Evolutionary conservation across 2,113 vertebrate species (phyloP).

Genomic region (Silurus asotus): DNA sequence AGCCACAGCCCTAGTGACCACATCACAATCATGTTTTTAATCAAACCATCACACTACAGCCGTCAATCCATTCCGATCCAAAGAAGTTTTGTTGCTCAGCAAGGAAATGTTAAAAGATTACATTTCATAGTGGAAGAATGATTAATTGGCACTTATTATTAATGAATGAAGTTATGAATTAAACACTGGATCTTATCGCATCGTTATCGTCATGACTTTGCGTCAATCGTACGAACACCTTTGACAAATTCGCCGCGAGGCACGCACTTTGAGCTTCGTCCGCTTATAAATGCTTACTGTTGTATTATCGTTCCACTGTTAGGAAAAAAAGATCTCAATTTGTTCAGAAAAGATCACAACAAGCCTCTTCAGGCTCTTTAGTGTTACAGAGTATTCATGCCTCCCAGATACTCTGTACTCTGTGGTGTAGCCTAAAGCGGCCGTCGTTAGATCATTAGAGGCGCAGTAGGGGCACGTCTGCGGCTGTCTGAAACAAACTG

Average conservation of each 20-base stretch:
- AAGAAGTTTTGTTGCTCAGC: neutral
- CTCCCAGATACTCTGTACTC: conserved; percentile 8
- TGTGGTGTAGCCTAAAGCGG: conserved; percentile 24
- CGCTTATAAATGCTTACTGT: neutral
- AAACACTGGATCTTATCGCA: neutral
- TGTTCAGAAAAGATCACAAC: conserved; percentile 5
- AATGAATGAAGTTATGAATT: neutral
- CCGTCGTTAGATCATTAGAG: conserved; percentile 49
- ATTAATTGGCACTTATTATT: neutral
- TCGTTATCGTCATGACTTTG: neutral
- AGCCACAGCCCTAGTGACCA: neutral
- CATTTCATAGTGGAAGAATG: neutral
- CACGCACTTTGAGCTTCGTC: neutral
- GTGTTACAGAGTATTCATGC: conserved; percentile 14
- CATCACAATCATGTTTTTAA: neutral
- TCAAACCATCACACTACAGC: neutral
- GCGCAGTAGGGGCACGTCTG: conserved; percentile 55
- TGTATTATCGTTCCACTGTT: neutral
- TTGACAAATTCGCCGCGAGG: neutral
- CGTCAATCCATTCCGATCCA: neutral
- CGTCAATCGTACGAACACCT: neutral
- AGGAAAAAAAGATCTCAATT: neutral
- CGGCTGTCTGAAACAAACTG: conserved; percentile 49
- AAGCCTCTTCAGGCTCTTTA: neutral
- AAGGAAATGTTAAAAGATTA: neutral